Evolutionary conservation across 2,113 vertebrate species (phyloP), one percentile per base, ranked within the genome.

Genomic region (Pipra filicauda): DNA sequence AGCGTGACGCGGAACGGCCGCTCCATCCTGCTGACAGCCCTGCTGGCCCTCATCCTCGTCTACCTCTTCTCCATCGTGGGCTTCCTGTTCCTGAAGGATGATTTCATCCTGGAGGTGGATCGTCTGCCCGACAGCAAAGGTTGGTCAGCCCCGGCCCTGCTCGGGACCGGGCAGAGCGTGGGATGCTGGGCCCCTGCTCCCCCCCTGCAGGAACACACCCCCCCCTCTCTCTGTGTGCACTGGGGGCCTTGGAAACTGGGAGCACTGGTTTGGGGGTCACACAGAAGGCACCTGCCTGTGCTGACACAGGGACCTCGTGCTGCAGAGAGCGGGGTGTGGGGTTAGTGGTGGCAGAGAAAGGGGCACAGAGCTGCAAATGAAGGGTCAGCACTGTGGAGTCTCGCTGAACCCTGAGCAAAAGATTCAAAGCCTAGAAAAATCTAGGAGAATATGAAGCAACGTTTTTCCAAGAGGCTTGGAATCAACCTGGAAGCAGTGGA

Each of bases 61-160:
- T 99, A 99, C 98, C 99, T 99, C 93, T 99, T 99, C 98, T 99
- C 99, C 97, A 99, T 99, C 12, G 99, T 99, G 30, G 99, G 99
- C 92, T 99, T 99, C 98, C 98, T 99, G 5, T 99, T 98, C 94
- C 98, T 99, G 70, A 99, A 99, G 97, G 98, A 99, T 41, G 99
- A 99, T 95, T 99, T 99, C 98, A 99, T 99, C 93, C 98, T 99
- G 91, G 99, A 99, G 97, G 99, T 99, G 23, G 99, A 99, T 96
- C 97, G 96, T 33, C 98, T 99, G 93, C 94, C 96, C 2, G 77
- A 92, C 93, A 97, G 97, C 95, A 98, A 97, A 98, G 98, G 98
- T 98, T 19, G 90, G 31, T 19, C 62, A 52, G 26, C 44, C 35
- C 57, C 23, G 15, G 14, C n/a, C 57, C n/a, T 10, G 77, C 61